These are phyloP conservation scores for Nematopogon swammerdamellus DNA, from an alignment of 2,888 invertebrate species.

Conservation along the genomic window DNA sequence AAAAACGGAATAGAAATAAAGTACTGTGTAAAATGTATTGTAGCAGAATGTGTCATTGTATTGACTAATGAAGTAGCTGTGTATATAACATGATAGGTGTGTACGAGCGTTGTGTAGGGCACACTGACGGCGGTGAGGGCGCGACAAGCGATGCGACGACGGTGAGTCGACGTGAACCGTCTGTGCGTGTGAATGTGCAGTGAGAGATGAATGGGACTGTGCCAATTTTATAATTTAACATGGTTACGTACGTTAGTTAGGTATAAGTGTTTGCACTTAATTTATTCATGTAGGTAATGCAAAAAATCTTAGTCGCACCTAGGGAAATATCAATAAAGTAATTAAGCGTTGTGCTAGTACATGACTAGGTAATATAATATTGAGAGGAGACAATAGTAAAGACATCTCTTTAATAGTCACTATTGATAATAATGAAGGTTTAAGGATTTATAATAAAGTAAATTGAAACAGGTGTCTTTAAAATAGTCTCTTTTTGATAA, in stretches of 20 bases:
- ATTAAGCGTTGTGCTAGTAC: constrained; percentile 57
- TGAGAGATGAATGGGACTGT: constrained; percentile 41
- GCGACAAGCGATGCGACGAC: too few species aligned
- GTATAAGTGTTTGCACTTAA: constrained; percentile 60
- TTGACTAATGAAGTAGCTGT: neutral
- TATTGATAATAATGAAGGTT: constrained; percentile 48
- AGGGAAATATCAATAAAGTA: constrained; percentile 56
- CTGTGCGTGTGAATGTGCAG: constrained; percentile 1
- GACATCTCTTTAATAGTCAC: constrained; percentile 43
- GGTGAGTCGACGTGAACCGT: neutral
- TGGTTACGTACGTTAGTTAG: constrained; percentile 47
- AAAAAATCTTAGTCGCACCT: constrained; percentile 56
- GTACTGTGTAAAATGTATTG: neutral
- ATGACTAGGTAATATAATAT: constrained; percentile 34
- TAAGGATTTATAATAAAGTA: constrained; percentile 51
- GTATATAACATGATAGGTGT: neutral
- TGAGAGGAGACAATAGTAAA: constrained; percentile 43
- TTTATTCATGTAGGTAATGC: constrained; percentile 54
- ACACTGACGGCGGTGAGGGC: neutral
- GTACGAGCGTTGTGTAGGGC: neutral
- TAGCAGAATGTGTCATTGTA: neutral
- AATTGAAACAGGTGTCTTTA: constrained; percentile 35
- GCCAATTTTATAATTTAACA: constrained; percentile 38
- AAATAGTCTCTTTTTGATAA: constrained; percentile 41
- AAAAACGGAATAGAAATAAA: too few species aligned